Percentiles rank a stretch among this genome's conserved stretches.
Conservation (phyloP, 2,888 invertebrate species). For the Chaetogeoica ovagalla region DNA sequence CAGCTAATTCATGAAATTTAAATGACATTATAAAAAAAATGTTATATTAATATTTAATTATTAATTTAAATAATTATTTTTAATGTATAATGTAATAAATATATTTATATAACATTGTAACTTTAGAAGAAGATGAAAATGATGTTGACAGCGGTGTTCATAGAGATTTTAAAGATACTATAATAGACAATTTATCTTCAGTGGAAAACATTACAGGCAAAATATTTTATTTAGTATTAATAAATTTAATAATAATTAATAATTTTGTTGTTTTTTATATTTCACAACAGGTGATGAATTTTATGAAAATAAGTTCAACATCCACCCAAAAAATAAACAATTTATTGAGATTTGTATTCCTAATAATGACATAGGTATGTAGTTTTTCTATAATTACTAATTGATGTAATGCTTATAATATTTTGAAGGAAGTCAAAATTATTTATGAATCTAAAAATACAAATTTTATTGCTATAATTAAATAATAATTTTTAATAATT, state of each 20-base stretch:
- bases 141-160: not conserved
- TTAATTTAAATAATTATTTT: not conserved
- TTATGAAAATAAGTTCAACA: not conserved
- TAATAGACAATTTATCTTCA: not conserved
- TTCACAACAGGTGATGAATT: not conserved
- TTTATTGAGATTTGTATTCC: not conserved
- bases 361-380: constrained; percentile 2
- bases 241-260: not conserved
- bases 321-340: not conserved
- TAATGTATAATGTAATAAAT: not conserved
- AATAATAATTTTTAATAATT: no score
- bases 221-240: not conserved
- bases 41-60: not conserved
- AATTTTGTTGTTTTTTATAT: not conserved
- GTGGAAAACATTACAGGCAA: not conserved
- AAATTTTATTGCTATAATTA: not conserved
- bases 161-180: not conserved
- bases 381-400: not conserved
- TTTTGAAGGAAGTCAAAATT: not conserved
- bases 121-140: constrained; percentile 4
- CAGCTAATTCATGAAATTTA: no score
- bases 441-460: no score
- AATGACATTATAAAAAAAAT: not conserved
- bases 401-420: not conserved
- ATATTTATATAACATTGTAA: not conserved